Conservation (phyloP, 2,888 invertebrate species). For the Apamea crenata region DNA sequence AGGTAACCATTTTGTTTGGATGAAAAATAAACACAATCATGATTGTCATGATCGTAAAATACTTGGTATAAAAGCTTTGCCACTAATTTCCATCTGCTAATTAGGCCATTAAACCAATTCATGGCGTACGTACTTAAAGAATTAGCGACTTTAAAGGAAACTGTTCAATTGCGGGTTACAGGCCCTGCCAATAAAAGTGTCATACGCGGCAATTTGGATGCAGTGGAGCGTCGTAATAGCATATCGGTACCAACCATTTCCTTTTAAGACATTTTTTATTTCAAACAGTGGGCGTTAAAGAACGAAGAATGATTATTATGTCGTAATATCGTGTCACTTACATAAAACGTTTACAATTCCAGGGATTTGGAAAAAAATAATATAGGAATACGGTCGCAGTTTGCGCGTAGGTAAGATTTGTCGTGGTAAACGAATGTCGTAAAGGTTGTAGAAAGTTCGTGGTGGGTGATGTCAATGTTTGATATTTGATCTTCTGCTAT, state of each 20-base stretch:
- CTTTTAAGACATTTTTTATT: constrained; percentile 66
- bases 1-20: not conserved
- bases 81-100: constrained; percentile 13
- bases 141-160: constrained; percentile 56
- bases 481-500: constrained; percentile 32
- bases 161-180: constrained; percentile 44
- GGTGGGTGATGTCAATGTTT: constrained; percentile 37
- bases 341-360: constrained; percentile 59
- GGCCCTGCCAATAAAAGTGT: constrained; percentile 55
- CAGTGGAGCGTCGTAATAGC: constrained; percentile 64
- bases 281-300: constrained; percentile 58
- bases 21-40: not conserved
- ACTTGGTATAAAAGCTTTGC: too few species aligned
- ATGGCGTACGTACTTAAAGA: constrained; percentile 28
- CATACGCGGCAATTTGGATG: constrained; percentile 56
- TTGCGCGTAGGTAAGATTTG: constrained; percentile 2
- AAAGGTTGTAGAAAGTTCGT: constrained; percentile 49
- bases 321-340: constrained; percentile 52
- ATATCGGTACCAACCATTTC: constrained; percentile 56
- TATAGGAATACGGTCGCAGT: constrained; percentile 25
- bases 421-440: constrained; percentile 15
- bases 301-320: constrained; percentile 52
- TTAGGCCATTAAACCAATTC: constrained; percentile 43
- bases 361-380: constrained; percentile 27
- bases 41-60: not conserved